Percentiles rank a stretch among this genome's conserved stretches.
phyloP scores from a whole-genome alignment of 2,797 vertebrate species.

The Pachyuromys duprasi region DNA sequence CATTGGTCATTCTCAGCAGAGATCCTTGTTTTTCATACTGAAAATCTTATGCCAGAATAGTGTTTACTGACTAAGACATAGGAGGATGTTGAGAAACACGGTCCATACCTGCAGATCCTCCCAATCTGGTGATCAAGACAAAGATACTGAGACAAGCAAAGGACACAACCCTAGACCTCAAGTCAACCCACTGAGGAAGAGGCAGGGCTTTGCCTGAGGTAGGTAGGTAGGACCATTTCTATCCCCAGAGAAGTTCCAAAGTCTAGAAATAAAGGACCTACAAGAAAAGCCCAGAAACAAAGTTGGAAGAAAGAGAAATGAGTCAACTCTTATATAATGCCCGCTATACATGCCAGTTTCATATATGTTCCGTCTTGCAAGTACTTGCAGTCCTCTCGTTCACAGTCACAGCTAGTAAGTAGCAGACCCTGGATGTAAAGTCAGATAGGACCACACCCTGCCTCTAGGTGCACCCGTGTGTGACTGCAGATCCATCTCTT shows the following conservation, averaged over 20 bases:
- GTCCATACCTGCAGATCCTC: too few relatives aligned
- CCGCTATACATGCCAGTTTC: too few relatives aligned
- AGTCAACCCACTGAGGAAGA: neutral
- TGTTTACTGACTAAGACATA: neutral
- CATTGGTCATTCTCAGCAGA: neutral
- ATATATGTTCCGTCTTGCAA: neutral
- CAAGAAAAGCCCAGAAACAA: neutral
- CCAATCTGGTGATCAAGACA: neutral
- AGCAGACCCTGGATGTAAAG: neutral
- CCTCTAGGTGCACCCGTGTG: accelerated
- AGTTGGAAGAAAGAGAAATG: neutral
- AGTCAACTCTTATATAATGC: neutral
- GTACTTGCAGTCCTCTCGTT: neutral
- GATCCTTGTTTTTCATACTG: neutral
- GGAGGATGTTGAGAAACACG: neutral
- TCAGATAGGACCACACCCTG: neutral
- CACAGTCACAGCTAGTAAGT: neutral
- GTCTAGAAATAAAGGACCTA: neutral
- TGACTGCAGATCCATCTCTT: accelerated
- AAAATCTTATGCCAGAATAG: too few relatives aligned
- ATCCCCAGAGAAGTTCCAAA: neutral
- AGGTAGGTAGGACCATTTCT: neutral
- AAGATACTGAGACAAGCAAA: neutral
- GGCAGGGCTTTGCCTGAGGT: neutral
- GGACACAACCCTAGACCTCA: too few relatives aligned